Base-by-base conservation (phyloP, 2,888 invertebrate species). In the Microdon myrmicae region DNA sequence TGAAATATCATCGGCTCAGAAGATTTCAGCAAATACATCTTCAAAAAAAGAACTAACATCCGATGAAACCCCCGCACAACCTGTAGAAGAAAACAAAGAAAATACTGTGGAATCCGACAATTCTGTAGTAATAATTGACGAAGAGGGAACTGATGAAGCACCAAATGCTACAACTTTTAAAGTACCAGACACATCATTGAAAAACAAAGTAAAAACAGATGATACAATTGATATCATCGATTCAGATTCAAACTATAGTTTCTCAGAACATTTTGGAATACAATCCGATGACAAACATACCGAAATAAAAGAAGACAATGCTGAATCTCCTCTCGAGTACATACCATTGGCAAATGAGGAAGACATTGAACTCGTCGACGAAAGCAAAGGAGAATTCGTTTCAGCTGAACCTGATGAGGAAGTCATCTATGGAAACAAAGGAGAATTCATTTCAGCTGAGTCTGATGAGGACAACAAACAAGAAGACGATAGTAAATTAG, bases 211-310 rank as follows among this genome's bases (percentile, higher is more conserved):
- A 7, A 45, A 45, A 9, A 23, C 22, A 12, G 22, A 19, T 12
- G 39, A 32, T 17, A 35, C 19, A 34, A 13, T 23, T 37, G 37
- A 61, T 17, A 38, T 41, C 14, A 68, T 72, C 9, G 80, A 79
- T 47, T 77, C 79, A 0, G 79, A 80, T 55, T 79, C 79, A 0
- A 79, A 80, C 59, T 80, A 79, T 47, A 79, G 79, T 45, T 79
- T 79, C 43, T 79, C 80, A 1, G 79, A 79, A 39, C 79, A 77
- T 54, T 79, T 78, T 44, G 75, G 74, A 56, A 23, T 70, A 28
- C 67, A 71, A 2, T 61, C 70, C 6, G 68, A 16, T 69, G 69
- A 3, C 49, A 61, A 4, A 23, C 22, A 7, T 3, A 32, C n/a
- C 14, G 14, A 26, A 2, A 2, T 2, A 4, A 39, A 29, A 6